A percentile compares a stretch with the other conserved stretches of the same genome.
phyloP scores from a whole-genome alignment of 2,113 vertebrate species.

The Climacteris rufus region DNA sequence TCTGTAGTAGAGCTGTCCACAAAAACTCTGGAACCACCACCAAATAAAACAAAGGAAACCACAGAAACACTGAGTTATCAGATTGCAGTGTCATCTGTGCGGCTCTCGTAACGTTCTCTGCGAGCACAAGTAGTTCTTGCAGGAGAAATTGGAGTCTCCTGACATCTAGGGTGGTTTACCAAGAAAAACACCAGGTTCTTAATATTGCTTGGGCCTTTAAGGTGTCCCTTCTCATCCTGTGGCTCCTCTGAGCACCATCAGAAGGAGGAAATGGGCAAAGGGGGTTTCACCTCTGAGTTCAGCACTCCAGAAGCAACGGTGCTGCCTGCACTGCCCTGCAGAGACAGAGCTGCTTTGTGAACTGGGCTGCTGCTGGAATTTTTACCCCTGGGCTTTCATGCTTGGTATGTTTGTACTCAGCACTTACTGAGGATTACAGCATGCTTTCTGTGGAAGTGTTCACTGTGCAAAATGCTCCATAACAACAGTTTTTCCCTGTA shows the following conservation, averaged over 20 bases:
- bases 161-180: not conserved
- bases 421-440: not conserved
- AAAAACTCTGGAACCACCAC: not conserved
- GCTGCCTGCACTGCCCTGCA: not conserved
- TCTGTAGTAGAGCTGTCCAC: conserved; percentile 31
- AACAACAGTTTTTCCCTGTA: not conserved
- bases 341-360: not conserved
- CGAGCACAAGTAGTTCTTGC: not conserved
- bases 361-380: not conserved
- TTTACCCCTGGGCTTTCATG: not conserved
- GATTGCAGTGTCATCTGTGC: conserved; percentile 43
- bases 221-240: not conserved
- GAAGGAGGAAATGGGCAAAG: not conserved
- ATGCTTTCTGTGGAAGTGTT: not conserved
- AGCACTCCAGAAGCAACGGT: not conserved
- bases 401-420: not conserved
- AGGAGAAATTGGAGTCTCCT: not conserved
- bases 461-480: not conserved
- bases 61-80: conserved; percentile 20
- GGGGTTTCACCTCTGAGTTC: not conserved
- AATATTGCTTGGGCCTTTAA: not conserved
- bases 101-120: not conserved
- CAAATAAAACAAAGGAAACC: not conserved
- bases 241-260: not conserved
- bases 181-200: not conserved